Evolutionary conservation across 2,113 vertebrate species (phyloP).

Genomic region (Lanius collurio): DNA sequence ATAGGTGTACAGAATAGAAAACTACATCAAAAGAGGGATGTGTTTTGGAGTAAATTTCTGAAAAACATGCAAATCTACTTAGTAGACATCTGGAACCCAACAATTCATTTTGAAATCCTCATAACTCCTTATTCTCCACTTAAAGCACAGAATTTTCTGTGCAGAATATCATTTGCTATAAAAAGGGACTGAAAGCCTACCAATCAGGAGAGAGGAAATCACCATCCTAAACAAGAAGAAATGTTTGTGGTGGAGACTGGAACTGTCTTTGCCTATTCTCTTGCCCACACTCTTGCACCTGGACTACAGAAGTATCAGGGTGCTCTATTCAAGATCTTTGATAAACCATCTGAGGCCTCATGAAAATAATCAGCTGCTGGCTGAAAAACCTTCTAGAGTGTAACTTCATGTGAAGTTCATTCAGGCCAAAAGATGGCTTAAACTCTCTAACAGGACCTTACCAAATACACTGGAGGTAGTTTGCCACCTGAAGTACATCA

Average conservation of each 20-base stretch:
- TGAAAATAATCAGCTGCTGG: not conserved
- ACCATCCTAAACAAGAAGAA: not conserved
- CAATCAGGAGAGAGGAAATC: not conserved
- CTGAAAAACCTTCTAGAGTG: not conserved
- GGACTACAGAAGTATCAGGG: not conserved
- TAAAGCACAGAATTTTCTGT: not conserved
- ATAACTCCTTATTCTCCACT: not conserved
- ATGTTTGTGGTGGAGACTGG: not conserved
- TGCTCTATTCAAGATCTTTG: not conserved
- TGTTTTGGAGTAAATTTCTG: not conserved
- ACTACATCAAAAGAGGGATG: not conserved
- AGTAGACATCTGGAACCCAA: not conserved
- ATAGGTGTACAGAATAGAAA: not conserved
- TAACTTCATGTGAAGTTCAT: not conserved
- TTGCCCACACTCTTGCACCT: not conserved
- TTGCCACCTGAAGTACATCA: not conserved
- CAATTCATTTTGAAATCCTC: not conserved
- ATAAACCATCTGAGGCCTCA: not conserved
- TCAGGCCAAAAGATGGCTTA: not conserved
- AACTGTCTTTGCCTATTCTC: not conserved
- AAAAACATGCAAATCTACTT: not conserved
- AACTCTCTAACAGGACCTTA: not conserved
- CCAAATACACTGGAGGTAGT: not conserved
- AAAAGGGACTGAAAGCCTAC: not conserved
- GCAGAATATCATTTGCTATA: not conserved